Percentiles rank a stretch among this genome's conserved stretches.
Evolutionary conservation across 2,888 invertebrate genomes (phyloP).

Genomic region (Agriopis aurantiaria): DNA sequence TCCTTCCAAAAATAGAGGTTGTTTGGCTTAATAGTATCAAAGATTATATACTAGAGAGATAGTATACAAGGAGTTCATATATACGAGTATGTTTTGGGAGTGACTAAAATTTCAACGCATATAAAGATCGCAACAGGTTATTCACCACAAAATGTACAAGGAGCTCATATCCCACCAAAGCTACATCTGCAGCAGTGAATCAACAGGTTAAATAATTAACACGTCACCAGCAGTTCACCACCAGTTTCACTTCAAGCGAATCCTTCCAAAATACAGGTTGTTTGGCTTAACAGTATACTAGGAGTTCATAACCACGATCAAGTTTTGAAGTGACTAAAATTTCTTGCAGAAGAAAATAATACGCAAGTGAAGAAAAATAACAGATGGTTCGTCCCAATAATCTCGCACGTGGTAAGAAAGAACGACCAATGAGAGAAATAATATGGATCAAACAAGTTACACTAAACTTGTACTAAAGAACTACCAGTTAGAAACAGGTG

Average conservation of each 20-base stretch:
- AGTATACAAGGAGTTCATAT: too few relatives aligned
- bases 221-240: not conserved
- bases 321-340: not conserved
- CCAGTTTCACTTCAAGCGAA: not conserved
- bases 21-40: not conserved
- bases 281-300: not conserved
- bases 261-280: not conserved
- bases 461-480: not conserved
- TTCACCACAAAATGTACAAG: constrained; percentile 1
- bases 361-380: not conserved
- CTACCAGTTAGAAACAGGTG: not conserved
- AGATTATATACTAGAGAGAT: too few relatives aligned
- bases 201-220: constrained; percentile 7
- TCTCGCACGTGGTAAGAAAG: not conserved
- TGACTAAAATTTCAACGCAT: not conserved
- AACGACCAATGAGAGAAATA: not conserved
- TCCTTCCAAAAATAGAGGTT: not conserved
- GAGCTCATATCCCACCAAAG: constrained; percentile 1
- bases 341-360: not conserved
- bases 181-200: not conserved
- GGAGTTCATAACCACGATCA: not conserved
- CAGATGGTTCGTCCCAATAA: constrained; percentile 6
- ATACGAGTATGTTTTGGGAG: too few relatives aligned
- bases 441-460: constrained; percentile 7
- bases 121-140: constrained; percentile 6